Evolutionary conservation across 2,113 vertebrate genomes (phyloP).

Genomic region (Tricholaema leucomelas): DNA sequence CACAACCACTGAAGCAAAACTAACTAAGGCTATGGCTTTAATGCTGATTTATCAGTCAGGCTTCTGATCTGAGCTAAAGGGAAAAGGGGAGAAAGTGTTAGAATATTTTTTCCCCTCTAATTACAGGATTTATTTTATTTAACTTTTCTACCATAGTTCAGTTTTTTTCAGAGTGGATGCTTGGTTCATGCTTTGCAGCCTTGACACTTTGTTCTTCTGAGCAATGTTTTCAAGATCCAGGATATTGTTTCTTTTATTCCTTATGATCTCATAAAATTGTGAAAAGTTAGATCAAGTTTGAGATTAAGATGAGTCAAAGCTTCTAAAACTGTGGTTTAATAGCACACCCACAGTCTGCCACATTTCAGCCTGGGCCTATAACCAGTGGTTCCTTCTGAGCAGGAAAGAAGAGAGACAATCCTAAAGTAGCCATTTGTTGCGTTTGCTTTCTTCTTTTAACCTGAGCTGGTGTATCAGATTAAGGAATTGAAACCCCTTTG

Average conservation of each 20-base stretch:
- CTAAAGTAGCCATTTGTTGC: neutral
- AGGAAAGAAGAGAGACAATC: neutral
- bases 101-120: neutral
- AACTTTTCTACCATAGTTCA: neutral
- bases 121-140: neutral
- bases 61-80: neutral
- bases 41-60: slow-evolving; percentile 3
- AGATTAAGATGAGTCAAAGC: slow-evolving; percentile 7
- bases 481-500: neutral
- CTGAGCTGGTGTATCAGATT: neutral
- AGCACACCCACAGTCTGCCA: neutral
- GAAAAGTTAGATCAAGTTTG: slow-evolving; percentile 35
- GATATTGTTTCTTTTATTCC: slow-evolving; percentile 18
- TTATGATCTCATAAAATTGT: slow-evolving; percentile 30
- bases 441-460: neutral
- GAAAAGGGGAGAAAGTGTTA: neutral
- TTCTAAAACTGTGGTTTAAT: slow-evolving; percentile 32
- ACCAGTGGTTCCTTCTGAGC: neutral
- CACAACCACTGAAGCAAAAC: neutral
- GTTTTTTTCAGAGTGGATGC: neutral
- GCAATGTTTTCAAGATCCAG: slow-evolving; percentile 10
- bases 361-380: slow-evolving; percentile 7
- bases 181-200: neutral
- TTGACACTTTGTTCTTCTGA: neutral
- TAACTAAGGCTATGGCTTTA: neutral